Base-by-base conservation (phyloP, 2,797 vertebrate genomes). In the Antrozous pallidus region DNA sequence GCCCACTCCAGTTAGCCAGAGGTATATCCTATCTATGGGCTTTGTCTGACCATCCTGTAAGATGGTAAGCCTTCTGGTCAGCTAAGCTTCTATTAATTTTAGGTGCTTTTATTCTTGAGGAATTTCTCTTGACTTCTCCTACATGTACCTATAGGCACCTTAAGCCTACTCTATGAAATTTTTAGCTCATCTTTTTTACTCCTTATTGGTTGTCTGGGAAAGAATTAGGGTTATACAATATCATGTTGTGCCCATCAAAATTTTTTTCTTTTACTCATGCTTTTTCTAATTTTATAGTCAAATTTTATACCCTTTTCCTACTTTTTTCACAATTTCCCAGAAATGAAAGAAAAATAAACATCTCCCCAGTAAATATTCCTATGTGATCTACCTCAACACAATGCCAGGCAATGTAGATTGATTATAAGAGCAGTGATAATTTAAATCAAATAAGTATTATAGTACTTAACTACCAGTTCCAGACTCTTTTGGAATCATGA, bases 41-140 rank as follows among this genome's bases (percentile, higher is more conserved):
- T 67, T 84, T 56, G 18, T 28, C 40, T 36, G 40, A 18, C n/a
- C 6, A 33, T 22, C 9, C 63, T 47, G 7, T 16, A 80, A 75
- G 24, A n/a, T 77, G 33, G 36, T 61, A 24, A 77, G 20, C 20
- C 38, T 70, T 79, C 54, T 22, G 22, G 14, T 70, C 38, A 86
- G 3, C 9, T 6, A 58, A 74, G 2, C 71, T 80, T 87, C 33
- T 75, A 18, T 67, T 80, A 75, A 73, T 84, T 81, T 80, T 79
- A 84, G 40, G 47, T 74, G 17, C 12, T 83, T 47, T 65, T 80
- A 38, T 51, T 54, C 69, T 85, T 77, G 18, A 95, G n/a, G 71
- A 78, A 70, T 77, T 81, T 93, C 45, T 63, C 38, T 74, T 90
- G 40, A 56, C n/a, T 88, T 79, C 92, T 56, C 38, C 81, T 63